Percentiles rank a stretch among this genome's conserved stretches.
Conservation (phyloP, 2,888 invertebrate genomes). For the Zele albiditarsus region DNA sequence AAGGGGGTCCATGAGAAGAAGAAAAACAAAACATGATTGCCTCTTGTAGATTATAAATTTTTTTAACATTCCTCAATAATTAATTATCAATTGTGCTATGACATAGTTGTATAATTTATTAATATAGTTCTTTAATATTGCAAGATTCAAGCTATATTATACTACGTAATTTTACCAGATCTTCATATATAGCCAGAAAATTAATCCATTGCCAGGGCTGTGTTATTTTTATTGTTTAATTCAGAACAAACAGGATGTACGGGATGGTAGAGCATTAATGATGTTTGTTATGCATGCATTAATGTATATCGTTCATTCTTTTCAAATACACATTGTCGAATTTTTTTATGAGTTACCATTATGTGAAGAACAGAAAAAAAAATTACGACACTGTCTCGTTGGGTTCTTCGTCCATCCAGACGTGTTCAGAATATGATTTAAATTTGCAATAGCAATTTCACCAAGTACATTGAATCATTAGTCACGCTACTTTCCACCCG, state of each 20-base stretch:
- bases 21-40: neutral
- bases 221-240: conserved; percentile 13
- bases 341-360: conserved; percentile 8
- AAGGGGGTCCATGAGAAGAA: no score
- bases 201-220: conserved; percentile 48
- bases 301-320: neutral
- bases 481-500: neutral
- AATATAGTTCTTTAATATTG: neutral
- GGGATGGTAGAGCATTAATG: neutral
- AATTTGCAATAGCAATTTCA: conserved; percentile 19
- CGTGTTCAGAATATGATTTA: conserved; percentile 7
- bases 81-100: neutral
- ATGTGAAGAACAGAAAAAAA: neutral
- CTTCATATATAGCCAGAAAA: conserved; percentile 46
- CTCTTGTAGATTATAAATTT: neutral
- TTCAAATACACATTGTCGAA: neutral
- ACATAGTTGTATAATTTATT: neutral
- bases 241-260: neutral
- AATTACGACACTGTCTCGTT: conserved; percentile 20
- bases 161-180: conserved; percentile 47
- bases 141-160: neutral
- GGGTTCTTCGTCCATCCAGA: conserved; percentile 15
- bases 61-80: neutral
- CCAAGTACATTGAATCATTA: conserved; percentile 7
- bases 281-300: neutral